Evolutionary conservation across 1,140 invertebrate species (phyloP), one percentile per base, ranked within the genome.

Genomic region (Argopecten irradians): DNA sequence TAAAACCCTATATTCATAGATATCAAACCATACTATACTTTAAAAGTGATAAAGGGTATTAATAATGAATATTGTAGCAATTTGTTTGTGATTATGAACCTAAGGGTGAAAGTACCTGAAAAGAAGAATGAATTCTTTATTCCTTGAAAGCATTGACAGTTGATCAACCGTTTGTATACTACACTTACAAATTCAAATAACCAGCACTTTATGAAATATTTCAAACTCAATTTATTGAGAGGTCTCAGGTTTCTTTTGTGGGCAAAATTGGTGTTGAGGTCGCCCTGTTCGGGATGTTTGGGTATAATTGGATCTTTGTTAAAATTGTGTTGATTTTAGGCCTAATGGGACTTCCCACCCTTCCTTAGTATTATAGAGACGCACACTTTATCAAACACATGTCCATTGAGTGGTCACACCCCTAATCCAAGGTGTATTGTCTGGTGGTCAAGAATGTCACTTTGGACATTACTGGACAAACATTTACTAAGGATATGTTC

Each of bases 371-470:
- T 71, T 71, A 28, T 71, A n/a, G 5, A 71, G 55, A 28, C 22
- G 22, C 28, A 71, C 22, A 71, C 55, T 71, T 71, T 71, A 71
- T 71, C 55, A 71, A 71, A 71, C 55, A 71, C 22, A 1, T 28
- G n/a, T n/a, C n/a, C n/a, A 71, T 71, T 71, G 55, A 71, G 2
- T 11, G n/a, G 55, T 71, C 55, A 71, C 55, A 71, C 55, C 55
- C 28, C 55, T 46, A 28, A 71, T 71, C 55, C 55, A 28, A n/a
- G n/a, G 55, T 71, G 55, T 71, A 71, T 71, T 71, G 55, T 71
- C n/a, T 71, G 55, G 28, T 71, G 55, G n/a, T 71, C n/a, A 71
- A 71, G 55, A 71, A 71, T 71, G 55, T 71, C 55, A 46, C 55
- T 28, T 22, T 71, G 55, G 55, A 71, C 55, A 71, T 71, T 71